Evolutionary conservation across 2,888 invertebrate genomes (phyloP).

Genomic region (Frankliniella fusca): DNA sequence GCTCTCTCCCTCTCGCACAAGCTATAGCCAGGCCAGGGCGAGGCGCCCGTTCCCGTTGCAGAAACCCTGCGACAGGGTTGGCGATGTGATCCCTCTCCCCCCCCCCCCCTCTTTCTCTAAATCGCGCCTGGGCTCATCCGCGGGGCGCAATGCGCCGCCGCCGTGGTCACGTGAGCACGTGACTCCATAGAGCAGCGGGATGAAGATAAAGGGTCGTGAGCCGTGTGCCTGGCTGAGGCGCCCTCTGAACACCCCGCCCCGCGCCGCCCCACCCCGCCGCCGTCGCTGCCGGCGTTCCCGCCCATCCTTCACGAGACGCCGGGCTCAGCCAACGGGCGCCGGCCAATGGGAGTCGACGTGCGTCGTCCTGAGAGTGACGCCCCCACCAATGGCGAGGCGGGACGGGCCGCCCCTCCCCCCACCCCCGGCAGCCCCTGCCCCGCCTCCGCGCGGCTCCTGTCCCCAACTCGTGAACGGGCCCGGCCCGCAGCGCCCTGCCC

Average conservation of each 20-base stretch:
- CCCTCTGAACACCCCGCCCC: background rate
- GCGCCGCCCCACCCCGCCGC: background rate
- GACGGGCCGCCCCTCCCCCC: background rate
- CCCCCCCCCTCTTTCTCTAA: too few relatives aligned
- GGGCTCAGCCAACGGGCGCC: background rate
- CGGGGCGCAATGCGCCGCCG: too few relatives aligned
- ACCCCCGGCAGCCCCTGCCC: background rate
- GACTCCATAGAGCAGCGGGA: too few relatives aligned
- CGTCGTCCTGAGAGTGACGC: slow-evolving; percentile 2
- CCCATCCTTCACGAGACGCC: background rate
- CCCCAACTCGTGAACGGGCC: slow-evolving; percentile 3
- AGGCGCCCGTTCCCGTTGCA: too few relatives aligned
- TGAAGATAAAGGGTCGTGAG: too few relatives aligned
- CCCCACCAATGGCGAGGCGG: slow-evolving; percentile 1
- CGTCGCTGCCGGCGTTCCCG: background rate
- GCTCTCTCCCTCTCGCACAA: too few relatives aligned
- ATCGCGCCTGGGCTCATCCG: too few relatives aligned
- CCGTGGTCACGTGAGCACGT: too few relatives aligned
- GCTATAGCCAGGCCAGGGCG: too few relatives aligned
- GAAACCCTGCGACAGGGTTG: too few relatives aligned
- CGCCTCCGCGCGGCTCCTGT: background rate
- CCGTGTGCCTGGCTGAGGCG: too few relatives aligned
- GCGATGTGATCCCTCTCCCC: too few relatives aligned
- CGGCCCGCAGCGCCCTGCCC: background rate
- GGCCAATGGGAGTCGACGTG: slow-evolving; percentile 14